Conservation (phyloP, 2,888 invertebrate species). For the Polietes domitor region DNA sequence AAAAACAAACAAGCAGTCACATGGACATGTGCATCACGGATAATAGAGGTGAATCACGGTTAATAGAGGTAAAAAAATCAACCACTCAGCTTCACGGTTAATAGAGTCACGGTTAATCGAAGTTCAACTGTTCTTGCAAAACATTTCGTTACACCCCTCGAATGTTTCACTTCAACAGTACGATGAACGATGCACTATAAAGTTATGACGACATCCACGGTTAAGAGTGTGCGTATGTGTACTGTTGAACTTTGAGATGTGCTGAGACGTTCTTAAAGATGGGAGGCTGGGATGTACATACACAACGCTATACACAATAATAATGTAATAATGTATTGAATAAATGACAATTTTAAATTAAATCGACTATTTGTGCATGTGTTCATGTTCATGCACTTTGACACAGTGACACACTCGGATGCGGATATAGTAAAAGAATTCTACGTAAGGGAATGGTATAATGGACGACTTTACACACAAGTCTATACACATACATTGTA, state of each 20-base stretch:
- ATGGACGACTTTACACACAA: background rate
- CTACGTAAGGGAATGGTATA: background rate
- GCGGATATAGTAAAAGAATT: background rate
- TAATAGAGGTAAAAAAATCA: no score
- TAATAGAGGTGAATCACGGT: no score
- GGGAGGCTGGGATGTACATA: background rate
- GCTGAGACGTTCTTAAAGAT: background rate
- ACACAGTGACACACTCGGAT: background rate
- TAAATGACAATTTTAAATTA: slow-evolving; percentile 14
- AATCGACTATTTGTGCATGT: background rate
- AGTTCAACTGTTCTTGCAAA: no score
- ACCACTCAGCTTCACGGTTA: no score
- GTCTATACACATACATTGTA: background rate
- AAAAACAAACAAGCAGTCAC: no score
- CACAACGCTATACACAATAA: background rate
- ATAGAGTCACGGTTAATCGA: no score
- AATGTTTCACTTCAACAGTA: no score
- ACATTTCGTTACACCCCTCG: no score
- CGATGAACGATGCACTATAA: no score
- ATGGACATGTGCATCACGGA: no score
- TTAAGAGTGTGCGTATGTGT: background rate
- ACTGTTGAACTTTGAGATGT: background rate
- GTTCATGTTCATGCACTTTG: background rate
- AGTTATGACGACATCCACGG: no score
- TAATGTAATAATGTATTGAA: background rate